A percentile compares a stretch with the other conserved stretches of the same genome.
Evolutionary conservation across 2,888 invertebrate species (phyloP).

Genomic region (Antheraea yamamai): DNA sequence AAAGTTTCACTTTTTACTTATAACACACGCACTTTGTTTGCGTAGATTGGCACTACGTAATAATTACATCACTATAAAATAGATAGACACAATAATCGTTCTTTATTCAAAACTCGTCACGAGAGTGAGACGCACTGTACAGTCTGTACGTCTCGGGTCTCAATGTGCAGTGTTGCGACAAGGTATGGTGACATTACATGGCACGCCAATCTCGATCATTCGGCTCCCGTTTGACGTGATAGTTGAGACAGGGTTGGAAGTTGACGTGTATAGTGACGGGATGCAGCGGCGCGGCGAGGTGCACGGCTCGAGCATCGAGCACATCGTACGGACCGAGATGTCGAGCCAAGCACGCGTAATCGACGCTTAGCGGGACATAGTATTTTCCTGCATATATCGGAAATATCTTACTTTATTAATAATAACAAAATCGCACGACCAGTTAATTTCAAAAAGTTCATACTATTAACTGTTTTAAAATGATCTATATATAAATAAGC

Average conservation of each 20-base stretch:
- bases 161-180: not conserved
- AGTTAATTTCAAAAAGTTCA: no score
- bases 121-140: not conserved
- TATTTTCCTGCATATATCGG: slow-evolving; percentile 75
- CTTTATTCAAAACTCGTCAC: no score
- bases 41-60: no score
- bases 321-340: slow-evolving; percentile 84
- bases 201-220: slow-evolving; percentile 59
- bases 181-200: not conserved
- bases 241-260: slow-evolving; percentile 81
- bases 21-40: no score
- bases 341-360: slow-evolving; percentile 87
- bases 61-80: no score
- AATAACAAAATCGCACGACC: no score
- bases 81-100: no score
- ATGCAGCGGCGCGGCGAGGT: slow-evolving; percentile 86
- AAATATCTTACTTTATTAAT: not conserved
- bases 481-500: no score
- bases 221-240: slow-evolving; percentile 67
- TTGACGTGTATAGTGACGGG: slow-evolving; percentile 96
- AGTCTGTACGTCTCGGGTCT: not conserved
- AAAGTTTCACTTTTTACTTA: no score
- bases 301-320: slow-evolving; percentile 78
- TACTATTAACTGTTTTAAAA: no score
- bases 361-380: slow-evolving; percentile 93